Base-by-base conservation (phyloP, 2,797 vertebrate genomes). In the Lutjanus campechanus region DNA sequence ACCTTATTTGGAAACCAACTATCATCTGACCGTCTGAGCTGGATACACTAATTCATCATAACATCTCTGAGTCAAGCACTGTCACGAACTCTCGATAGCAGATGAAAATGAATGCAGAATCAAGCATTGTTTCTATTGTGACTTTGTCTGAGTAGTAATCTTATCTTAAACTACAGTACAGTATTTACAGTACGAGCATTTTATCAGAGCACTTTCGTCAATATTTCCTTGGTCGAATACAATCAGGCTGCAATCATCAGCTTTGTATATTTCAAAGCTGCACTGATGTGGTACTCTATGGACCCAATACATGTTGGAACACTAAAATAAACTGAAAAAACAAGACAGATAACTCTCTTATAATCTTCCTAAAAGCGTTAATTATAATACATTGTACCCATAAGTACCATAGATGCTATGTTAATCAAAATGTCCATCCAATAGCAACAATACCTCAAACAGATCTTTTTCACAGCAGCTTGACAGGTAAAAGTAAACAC, bases 161-260 rank as follows among this genome's bases (percentile, higher is more conserved):
- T 55, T 11, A 61, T 56, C 11, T 69, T 19, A 67, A 13, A 55
- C 65, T 41, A 54, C 53, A 54, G n/a, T n/a, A n/a, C n/a, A n/a
- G n/a, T n/a, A n/a, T n/a, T n/a, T n/a, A n/a, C n/a, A n/a, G n/a
- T n/a, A n/a, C n/a, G n/a, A 46, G 2, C 1, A 49, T 49, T 29
- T 49, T 29, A 64, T 49, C 15, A 5, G 10, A 61, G 5, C 4
- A 61, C 11, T 50, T 50, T 19, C 41, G 6, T 50, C 59, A 61
- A 8, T 20, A 20, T 44, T 20, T 61, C 11, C n/a, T 20, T 61
- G 40, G 59, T n/a, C n/a, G n/a, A n/a, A n/a, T n/a, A n/a, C n/a
- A n/a, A 4, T 3, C n/a, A n/a, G n/a, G n/a, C n/a, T 43, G 17
- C 20, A n/a, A 41, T 43, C 4, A 41, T 41, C 36, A 41, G 19